Percentiles rank a stretch among this genome's conserved stretches.
Evolutionary conservation across 2,797 vertebrate genomes (phyloP).

Genomic region (Otus scops): DNA sequence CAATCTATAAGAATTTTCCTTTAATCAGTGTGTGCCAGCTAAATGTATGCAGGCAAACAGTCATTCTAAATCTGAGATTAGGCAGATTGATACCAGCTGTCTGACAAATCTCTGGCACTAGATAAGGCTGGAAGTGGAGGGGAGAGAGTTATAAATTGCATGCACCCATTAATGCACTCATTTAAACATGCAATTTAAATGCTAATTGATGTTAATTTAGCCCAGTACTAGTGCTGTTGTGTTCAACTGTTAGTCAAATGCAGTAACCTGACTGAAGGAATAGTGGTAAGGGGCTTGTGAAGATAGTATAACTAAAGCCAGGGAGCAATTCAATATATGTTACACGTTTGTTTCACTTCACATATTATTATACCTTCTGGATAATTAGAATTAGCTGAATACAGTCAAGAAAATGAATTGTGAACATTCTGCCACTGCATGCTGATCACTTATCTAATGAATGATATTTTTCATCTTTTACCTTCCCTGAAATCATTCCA

Average conservation of each 20-base stretch:
- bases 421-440: background rate
- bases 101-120: slow-evolving; percentile 35
- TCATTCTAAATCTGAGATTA: slow-evolving; percentile 40
- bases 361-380: background rate
- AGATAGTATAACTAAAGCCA: background rate
- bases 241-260: background rate
- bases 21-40: slow-evolving; percentile 16
- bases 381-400: background rate
- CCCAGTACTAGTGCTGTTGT: background rate
- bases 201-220: slow-evolving; percentile 68
- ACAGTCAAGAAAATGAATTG: background rate
- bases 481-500: background rate
- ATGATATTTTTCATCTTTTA: background rate
- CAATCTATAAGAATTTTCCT: slow-evolving; percentile 16
- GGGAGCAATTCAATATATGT: background rate
- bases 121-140: slow-evolving; percentile 11
- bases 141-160: slow-evolving; percentile 37
- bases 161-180: slow-evolving; percentile 23
- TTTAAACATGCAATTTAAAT: slow-evolving; percentile 64
- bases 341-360: background rate
- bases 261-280: background rate
- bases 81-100: slow-evolving; percentile 36
- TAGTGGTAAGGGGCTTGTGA: background rate
- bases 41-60: slow-evolving; percentile 9
- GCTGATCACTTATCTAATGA: background rate